Conservation (phyloP, 2,888 invertebrate genomes). For the Agonopterix arenella region DNA sequence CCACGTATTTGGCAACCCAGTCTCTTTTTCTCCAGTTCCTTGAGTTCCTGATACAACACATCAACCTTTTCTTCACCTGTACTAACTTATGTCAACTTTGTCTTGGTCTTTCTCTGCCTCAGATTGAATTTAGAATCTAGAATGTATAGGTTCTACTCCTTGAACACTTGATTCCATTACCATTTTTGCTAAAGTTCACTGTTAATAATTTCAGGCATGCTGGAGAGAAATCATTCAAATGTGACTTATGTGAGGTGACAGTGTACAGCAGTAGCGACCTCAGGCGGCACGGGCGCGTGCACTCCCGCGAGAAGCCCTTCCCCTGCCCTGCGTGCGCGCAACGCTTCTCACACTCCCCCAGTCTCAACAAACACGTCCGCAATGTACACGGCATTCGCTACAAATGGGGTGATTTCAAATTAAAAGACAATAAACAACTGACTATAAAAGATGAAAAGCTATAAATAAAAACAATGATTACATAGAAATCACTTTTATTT, state of each 20-base stretch:
- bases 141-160: too few relatives aligned
- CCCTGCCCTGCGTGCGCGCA: conserved; percentile 56
- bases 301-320: conserved; percentile 61
- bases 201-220: conserved; percentile 46
- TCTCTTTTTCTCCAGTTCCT: too few relatives aligned
- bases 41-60: too few relatives aligned
- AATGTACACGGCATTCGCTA: conserved; percentile 54
- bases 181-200: not conserved
- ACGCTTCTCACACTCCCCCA: conserved; percentile 57
- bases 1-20: too few relatives aligned
- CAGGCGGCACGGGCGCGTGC: conserved; percentile 52
- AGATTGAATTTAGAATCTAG: too few relatives aligned
- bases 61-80: too few relatives aligned
- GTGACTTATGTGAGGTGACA: conserved; percentile 44
- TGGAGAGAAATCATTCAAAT: conserved; percentile 56
- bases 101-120: too few relatives aligned
- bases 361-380: conserved; percentile 66
- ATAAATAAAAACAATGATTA: too few relatives aligned
- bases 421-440: not conserved
- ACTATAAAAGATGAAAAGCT: too few relatives aligned
- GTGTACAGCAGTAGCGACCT: conserved; percentile 58
- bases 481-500: too few relatives aligned
- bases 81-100: too few relatives aligned
- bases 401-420: conserved; percentile 51
- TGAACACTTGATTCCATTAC: too few relatives aligned